A percentile compares a stretch with the other conserved stretches of the same genome.
Conservation (phyloP, 2,113 vertebrate genomes). For the Epinephelus fuscoguttatus region DNA sequence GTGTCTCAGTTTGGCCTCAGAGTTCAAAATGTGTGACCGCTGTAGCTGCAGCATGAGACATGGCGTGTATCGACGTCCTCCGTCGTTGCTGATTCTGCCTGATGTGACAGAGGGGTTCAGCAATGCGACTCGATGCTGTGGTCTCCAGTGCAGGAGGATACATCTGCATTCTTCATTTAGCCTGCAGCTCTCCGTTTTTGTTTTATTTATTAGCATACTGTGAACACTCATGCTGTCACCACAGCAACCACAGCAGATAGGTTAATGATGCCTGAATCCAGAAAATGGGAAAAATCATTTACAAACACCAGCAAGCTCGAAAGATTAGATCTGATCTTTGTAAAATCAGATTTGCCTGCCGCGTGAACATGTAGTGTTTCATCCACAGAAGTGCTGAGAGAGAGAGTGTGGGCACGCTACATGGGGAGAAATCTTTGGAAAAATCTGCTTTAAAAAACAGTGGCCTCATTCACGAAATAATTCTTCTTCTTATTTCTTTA, state of each 20-base stretch:
- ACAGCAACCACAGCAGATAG: slow-evolving; percentile 25
- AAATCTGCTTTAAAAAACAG: neutral
- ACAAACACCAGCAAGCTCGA: neutral
- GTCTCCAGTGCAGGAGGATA: slow-evolving; percentile 2
- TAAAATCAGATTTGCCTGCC: neutral
- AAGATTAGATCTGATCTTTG: slow-evolving; percentile 10
- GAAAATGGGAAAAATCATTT: slow-evolving; percentile 15
- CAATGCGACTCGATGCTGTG: neutral
- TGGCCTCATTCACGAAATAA: neutral
- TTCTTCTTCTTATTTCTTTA: neutral
- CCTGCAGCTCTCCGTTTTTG: neutral
- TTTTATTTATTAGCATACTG: slow-evolving; percentile 4
- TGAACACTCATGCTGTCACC: slow-evolving; percentile 20
- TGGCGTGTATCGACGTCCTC: neutral
- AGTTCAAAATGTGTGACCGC: neutral
- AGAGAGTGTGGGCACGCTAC: too few species aligned
- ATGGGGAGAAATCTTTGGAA: neutral
- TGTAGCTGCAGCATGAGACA: slow-evolving; percentile 17
- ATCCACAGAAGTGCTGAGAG: neutral
- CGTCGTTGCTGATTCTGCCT: neutral
- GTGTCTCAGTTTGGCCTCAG: neutral
- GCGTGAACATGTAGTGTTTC: neutral
- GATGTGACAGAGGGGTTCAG: slow-evolving; percentile 15
- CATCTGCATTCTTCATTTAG: slow-evolving; percentile 35
- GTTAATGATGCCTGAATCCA: slow-evolving; percentile 15